Evolutionary conservation across 2,113 vertebrate species (phyloP).

Genomic region (Collichthys lucidus): DNA sequence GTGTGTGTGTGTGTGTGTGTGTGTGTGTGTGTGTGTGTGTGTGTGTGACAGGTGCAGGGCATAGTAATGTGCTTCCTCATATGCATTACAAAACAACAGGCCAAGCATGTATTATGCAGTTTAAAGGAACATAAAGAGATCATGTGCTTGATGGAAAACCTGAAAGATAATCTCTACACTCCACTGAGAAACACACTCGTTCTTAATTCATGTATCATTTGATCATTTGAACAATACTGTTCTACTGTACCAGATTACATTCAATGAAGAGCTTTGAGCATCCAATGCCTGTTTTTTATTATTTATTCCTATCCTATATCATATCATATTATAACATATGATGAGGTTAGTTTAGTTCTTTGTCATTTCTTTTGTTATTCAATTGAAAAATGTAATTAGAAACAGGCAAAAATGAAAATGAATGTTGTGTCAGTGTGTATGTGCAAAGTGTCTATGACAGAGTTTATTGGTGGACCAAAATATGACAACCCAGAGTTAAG

Average conservation of each 20-base stretch:
- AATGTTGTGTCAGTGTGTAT: no score
- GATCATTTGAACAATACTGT: background rate
- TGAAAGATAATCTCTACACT: background rate
- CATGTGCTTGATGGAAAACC: background rate
- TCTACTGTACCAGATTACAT: background rate
- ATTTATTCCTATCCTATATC: background rate
- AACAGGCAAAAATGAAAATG: no score
- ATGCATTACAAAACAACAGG: constrained; percentile 78
- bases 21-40: background rate
- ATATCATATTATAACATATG: background rate
- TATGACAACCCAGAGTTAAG: no score
- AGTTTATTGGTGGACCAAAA: no score
- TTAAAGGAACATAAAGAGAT: constrained; percentile 20
- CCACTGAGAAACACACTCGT: background rate
- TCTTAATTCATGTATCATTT: background rate
- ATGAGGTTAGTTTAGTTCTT: no score
- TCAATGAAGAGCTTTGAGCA: background rate
- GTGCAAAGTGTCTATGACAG: no score
- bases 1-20: background rate
- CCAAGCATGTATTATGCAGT: background rate
- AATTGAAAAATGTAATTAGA: no score
- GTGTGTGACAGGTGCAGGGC: constrained; percentile 64
- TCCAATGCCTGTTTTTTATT: background rate
- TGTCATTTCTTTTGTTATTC: no score
- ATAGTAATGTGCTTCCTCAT: constrained; percentile 75